Evolutionary conservation across 1,140 invertebrate genomes (phyloP).

Genomic region (Trissolcus basalis): DNA sequence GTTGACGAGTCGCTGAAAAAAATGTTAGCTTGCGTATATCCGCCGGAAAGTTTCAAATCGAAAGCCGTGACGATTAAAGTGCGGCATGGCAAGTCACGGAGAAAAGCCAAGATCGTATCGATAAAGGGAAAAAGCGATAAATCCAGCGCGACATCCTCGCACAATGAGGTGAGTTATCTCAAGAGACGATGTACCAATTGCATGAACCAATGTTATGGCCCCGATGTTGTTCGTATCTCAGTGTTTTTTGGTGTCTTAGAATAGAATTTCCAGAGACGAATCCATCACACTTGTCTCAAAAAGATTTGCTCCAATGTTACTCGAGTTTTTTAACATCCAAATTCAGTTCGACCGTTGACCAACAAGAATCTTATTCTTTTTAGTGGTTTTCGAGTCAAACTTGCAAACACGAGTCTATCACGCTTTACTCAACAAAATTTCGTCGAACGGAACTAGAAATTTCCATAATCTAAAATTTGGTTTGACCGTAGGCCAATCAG

Average conservation of each 20-base stretch:
- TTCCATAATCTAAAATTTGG: no score
- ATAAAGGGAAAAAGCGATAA: conserved; percentile 66
- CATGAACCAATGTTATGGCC: conserved; percentile 39
- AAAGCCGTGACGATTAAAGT: conserved; percentile 70
- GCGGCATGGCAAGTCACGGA: conserved; percentile 67
- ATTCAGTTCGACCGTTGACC: not conserved
- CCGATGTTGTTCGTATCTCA: conserved; percentile 16
- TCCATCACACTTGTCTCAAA: conserved; percentile 24
- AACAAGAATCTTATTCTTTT: no score
- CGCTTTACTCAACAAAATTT: no score
- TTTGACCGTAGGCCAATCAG: no score
- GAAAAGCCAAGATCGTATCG: conserved; percentile 65
- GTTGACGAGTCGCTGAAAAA: conserved; percentile 38
- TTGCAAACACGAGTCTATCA: no score
- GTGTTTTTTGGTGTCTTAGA: conserved; percentile 33
- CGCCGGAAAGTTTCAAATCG: conserved; percentile 72
- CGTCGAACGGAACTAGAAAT: no score
- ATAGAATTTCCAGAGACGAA: conserved; percentile 18
- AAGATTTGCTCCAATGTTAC: not conserved
- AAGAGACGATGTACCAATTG: conserved; percentile 30
- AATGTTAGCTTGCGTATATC: conserved; percentile 75
- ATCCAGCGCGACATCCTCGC: conserved; percentile 44
- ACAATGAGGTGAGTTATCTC: conserved; percentile 57
- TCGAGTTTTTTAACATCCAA: conserved; percentile 7
- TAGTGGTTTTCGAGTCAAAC: no score